Percentiles rank a stretch among this genome's conserved stretches.
Evolutionary conservation across 2,888 invertebrate genomes (phyloP).

Genomic region (Ormia ochracea): DNA sequence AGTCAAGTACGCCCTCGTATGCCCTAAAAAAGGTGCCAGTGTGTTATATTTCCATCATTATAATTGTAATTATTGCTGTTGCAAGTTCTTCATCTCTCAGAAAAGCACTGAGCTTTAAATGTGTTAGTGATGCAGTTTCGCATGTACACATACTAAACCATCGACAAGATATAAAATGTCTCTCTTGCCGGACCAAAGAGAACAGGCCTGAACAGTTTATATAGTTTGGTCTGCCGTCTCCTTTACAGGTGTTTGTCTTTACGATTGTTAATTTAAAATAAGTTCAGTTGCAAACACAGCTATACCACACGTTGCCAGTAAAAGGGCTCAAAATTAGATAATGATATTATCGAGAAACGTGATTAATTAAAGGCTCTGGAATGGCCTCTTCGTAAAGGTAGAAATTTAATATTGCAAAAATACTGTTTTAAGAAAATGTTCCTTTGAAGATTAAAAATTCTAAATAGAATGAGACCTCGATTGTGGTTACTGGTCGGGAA

Average conservation of each 20-base stretch:
- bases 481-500: too few species aligned
- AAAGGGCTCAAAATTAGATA: neutral
- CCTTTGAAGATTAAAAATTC: too few species aligned
- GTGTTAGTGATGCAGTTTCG: neutral
- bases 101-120: neutral
- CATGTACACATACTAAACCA: neutral
- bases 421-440: too few species aligned
- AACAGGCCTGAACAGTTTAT: constrained; percentile 30
- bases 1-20: neutral
- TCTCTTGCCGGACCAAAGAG: constrained; percentile 40
- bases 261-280: constrained; percentile 62
- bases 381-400: too few species aligned
- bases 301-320: neutral
- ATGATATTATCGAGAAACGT: neutral
- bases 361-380: too few species aligned
- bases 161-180: constrained; percentile 29
- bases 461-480: too few species aligned
- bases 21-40: neutral
- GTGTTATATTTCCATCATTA: constrained; percentile 28
- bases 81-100: constrained; percentile 30
- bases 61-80: constrained; percentile 54
- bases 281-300: constrained; percentile 44
- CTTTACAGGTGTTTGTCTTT: constrained; percentile 64
- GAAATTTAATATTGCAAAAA: too few species aligned
- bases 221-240: constrained; percentile 53